Percentiles rank a stretch among this genome's conserved stretches.
phyloP scores from a whole-genome alignment of 2,113 vertebrate species.

The Rhinolophus ferrumequinum region DNA sequence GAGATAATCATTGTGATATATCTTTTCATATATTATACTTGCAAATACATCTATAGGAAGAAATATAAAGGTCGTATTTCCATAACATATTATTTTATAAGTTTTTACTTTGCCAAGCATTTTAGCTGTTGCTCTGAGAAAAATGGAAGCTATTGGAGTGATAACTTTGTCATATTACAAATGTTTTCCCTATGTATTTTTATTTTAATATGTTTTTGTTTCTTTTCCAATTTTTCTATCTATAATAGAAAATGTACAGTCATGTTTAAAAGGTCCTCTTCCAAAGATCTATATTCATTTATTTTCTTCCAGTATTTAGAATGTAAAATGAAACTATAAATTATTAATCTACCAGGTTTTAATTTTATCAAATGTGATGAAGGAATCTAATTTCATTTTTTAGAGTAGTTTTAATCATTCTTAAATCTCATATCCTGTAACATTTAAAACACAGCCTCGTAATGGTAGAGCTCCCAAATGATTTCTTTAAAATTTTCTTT shows the following conservation, averaged over 20 bases:
- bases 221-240: slow-evolving; percentile 43
- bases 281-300: neutral
- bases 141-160: neutral
- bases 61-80: slow-evolving; percentile 38
- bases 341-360: slow-evolving; percentile 44
- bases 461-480: neutral
- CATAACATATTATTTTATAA: neutral
- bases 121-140: slow-evolving; percentile 13
- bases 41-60: neutral
- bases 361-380: slow-evolving; percentile 5
- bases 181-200: neutral
- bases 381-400: slow-evolving; percentile 41
- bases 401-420: slow-evolving; percentile 47
- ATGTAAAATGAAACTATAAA: slow-evolving; percentile 30
- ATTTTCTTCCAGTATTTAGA: slow-evolving; percentile 46
- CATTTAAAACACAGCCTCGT: neutral
- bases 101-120: slow-evolving; percentile 13
- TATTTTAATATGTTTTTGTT: slow-evolving; percentile 29
- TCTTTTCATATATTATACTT: neutral
- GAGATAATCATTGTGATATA: neutral
- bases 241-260: slow-evolving; percentile 30
- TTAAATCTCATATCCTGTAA: neutral
- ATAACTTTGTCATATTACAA: neutral
- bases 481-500: slow-evolving; percentile 44
- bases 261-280: slow-evolving; percentile 20